Base-by-base conservation (phyloP, 2,113 vertebrate species). In the Meleagris gallopavo region DNA sequence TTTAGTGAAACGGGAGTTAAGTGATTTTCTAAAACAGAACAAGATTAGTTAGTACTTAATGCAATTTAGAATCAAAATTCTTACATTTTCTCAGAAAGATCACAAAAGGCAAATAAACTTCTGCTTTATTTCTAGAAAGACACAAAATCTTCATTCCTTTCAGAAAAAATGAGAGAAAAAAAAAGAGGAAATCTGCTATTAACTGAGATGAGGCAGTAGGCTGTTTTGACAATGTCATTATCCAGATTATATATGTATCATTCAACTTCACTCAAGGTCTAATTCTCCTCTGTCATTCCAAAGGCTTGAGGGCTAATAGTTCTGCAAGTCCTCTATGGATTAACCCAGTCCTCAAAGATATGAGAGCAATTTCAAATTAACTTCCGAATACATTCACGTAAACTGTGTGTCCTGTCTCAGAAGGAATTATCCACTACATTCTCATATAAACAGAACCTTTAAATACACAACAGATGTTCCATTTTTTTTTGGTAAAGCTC, bases 401-500 rank as follows among this genome's bases (percentile, higher is more conserved):
- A 97, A 95, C 73, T 93, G 36, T 71, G 43, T 94, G 80, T 96
- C 83, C 86, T 17, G 19, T 88, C 92, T 94, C 72, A 72, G 95
- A 97, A 95, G 95, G 89, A 96, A 90, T 93, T 97, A 96, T 96
- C 93, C 55, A 86, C 92, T 96, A 84, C 40, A 92, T 95, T 97
- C 95, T 95, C 94, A 93, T 98, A 94, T 92, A 97, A 95, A 97
- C 88, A 97, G 97, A 97, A 96, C 75, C 79, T 96, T 97, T 97
- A 97, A 97, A 97, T 97, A 93, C 90, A 74, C 91, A 98, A 96
- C 97, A 98, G 97, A 98, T 98, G 98, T 98, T 98, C 96, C 58
- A 71, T 94, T 97, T 97, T 48, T 97, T 96, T 89, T n/a, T n/a
- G n/a, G 5, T 92, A 97, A 96, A 86, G 72, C 93, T 96, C 96